Percentiles rank a stretch among this genome's conserved stretches.
These are phyloP conservation scores for Cheilosia scutellata DNA, from an alignment of 2,888 invertebrate genomes.

Conservation along the genomic window DNA sequence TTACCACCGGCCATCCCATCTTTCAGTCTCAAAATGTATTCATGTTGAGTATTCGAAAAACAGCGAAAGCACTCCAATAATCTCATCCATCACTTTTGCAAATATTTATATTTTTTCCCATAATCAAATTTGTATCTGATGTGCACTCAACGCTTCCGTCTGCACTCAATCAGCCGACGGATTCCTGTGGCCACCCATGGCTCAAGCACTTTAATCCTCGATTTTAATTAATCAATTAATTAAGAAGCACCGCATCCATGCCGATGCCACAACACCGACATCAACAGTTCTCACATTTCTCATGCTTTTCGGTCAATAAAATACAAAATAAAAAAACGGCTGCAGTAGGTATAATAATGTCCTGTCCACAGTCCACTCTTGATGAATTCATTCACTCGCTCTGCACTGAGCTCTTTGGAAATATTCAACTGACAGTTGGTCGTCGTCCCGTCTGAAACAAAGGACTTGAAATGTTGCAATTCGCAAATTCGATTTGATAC, in stretches of 20 bases:
- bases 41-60: not conserved
- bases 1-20: too few species aligned
- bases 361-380: constrained; percentile 8
- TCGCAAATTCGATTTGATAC: constrained; percentile 9
- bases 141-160: constrained; percentile 49
- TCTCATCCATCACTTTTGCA: constrained; percentile 45
- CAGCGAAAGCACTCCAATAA: constrained; percentile 37
- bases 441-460: constrained; percentile 28
- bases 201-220: constrained; percentile 66
- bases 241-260: constrained; percentile 46
- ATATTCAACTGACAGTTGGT: constrained; percentile 44
- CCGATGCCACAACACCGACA: constrained; percentile 2
- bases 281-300: constrained; percentile 48
- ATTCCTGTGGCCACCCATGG: constrained; percentile 64
- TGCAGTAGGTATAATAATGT: constrained; percentile 6
- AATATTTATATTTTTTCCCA: constrained; percentile 45
- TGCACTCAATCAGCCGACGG: constrained; percentile 47
- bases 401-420: constrained; percentile 14
- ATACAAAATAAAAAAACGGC: not conserved
- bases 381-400: constrained; percentile 56
- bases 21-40: not conserved
- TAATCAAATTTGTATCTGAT: constrained; percentile 63
- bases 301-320: constrained; percentile 6
- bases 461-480: constrained; percentile 43
- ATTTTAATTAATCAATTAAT: constrained; percentile 74